These are phyloP conservation scores for Temnothorax rugatulus DNA, from an alignment of 2,888 invertebrate species.

Conservation along the genomic window DNA sequence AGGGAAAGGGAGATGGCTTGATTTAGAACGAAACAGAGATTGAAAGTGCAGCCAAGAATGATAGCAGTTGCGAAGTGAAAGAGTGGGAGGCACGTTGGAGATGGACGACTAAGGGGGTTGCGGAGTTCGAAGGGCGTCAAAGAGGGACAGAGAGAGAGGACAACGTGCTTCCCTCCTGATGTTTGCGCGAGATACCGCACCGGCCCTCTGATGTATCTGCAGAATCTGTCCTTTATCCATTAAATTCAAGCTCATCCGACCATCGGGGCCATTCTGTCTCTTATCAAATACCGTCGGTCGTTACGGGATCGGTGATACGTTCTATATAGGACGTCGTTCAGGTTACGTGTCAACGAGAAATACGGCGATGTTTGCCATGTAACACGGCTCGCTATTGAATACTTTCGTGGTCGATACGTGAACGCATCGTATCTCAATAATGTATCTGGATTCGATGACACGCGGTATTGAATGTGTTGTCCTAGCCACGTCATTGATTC, in stretches of 20 bases:
- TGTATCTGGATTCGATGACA: constrained; percentile 29
- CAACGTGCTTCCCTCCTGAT: constrained; percentile 83
- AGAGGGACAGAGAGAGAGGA: constrained; percentile 57
- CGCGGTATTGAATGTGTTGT: background rate
- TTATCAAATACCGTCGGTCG: constrained; percentile 77
- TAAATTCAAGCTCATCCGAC: constrained; percentile 81
- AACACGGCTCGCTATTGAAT: constrained; percentile 40
- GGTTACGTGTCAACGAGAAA: constrained; percentile 68
- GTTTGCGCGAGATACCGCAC: constrained; percentile 80
- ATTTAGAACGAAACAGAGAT: constrained; percentile 43
- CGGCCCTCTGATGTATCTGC: constrained; percentile 82
- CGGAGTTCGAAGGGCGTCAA: constrained; percentile 51
- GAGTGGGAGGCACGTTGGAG: background rate
- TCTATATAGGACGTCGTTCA: constrained; percentile 53
- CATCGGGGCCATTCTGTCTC: constrained; percentile 64
- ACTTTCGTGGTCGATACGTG: constrained; percentile 46
- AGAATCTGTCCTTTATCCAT: constrained; percentile 83
- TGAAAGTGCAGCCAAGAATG: constrained; percentile 45
- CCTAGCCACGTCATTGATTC: background rate
- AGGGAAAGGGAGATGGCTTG: constrained; percentile 11
- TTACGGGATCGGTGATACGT: constrained; percentile 54
- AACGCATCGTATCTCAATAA: constrained; percentile 47
- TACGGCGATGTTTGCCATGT: constrained; percentile 52
- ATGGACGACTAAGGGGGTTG: constrained; percentile 47
- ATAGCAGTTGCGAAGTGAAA: constrained; percentile 27